phyloP scores from a whole-genome alignment of 2,113 vertebrate genomes.

The Elgaria multicarinata region DNA sequence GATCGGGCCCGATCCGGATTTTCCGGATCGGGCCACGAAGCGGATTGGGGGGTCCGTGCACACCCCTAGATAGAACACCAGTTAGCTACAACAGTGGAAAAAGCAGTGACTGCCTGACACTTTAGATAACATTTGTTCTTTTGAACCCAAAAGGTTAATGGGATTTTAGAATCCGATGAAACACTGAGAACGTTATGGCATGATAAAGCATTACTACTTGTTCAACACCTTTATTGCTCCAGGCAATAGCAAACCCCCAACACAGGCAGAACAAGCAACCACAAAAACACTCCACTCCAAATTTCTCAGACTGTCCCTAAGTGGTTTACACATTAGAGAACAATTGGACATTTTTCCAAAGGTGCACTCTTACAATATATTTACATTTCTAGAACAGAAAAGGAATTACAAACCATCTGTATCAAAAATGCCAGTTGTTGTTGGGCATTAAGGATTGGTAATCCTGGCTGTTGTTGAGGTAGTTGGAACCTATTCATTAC shows the following conservation, averaged over 20 bases:
- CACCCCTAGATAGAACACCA: too few species aligned
- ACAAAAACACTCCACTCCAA: neutral
- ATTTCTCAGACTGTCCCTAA: neutral
- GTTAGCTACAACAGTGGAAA: neutral
- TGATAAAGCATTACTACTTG: neutral
- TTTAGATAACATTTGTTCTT: conserved; percentile 5
- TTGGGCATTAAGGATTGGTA: neutral
- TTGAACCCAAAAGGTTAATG: conserved; percentile 5
- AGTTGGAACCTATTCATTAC: too few species aligned
- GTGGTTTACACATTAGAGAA: neutral
- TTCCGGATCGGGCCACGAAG: too few species aligned
- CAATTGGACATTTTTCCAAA: neutral
- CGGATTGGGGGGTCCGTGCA: too few species aligned
- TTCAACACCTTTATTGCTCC: neutral
- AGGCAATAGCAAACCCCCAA: neutral
- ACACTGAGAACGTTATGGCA: neutral
- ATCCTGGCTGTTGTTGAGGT: neutral
- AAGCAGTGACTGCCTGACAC: neutral
- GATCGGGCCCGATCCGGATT: too few species aligned
- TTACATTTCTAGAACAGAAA: neutral
- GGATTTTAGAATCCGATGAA: neutral
- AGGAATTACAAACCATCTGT: neutral
- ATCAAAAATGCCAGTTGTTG: neutral
- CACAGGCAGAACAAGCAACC: neutral
- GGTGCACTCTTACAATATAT: neutral